These are phyloP conservation scores for Phalacrocorax pelagicus DNA, from an alignment of 2,113 vertebrate species.

Conservation along the genomic window DNA sequence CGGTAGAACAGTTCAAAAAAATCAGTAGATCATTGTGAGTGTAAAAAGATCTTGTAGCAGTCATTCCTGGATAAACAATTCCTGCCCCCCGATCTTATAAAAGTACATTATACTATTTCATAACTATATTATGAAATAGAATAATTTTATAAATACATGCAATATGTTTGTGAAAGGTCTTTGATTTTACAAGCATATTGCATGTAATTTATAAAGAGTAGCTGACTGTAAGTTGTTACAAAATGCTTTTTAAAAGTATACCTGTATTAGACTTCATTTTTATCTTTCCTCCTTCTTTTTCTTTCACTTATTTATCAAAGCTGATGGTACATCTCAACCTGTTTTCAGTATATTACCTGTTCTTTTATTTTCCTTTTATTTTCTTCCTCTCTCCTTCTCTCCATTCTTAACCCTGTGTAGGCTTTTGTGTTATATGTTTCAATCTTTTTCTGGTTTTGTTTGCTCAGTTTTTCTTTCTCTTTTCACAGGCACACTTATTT, in stretches of 20 bases:
- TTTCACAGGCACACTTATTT: background rate
- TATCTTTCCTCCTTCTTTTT: background rate
- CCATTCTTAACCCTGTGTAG: background rate
- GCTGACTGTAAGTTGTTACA: background rate
- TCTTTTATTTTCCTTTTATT: background rate
- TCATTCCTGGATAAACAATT: background rate
- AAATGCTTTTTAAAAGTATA: background rate
- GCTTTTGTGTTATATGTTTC: background rate
- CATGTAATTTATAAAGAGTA: background rate
- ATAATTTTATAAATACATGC: background rate
- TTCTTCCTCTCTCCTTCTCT: background rate
- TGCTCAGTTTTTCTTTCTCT: background rate
- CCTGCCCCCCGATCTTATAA: rapidly evolving
- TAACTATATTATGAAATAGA: background rate
- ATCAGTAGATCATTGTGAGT: background rate
- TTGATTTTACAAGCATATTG: background rate
- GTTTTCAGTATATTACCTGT: background rate
- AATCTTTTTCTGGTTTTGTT: background rate
- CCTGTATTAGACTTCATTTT: background rate
- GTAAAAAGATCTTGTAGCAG: background rate
- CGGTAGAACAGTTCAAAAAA: background rate
- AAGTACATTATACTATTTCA: background rate
- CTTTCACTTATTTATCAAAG: background rate
- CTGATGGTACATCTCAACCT: background rate
- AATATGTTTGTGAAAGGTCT: background rate